These are phyloP conservation scores for Mormyrops boulengeri DNA, from an alignment of 2,797 vertebrate species.

Conservation along the genomic window DNA sequence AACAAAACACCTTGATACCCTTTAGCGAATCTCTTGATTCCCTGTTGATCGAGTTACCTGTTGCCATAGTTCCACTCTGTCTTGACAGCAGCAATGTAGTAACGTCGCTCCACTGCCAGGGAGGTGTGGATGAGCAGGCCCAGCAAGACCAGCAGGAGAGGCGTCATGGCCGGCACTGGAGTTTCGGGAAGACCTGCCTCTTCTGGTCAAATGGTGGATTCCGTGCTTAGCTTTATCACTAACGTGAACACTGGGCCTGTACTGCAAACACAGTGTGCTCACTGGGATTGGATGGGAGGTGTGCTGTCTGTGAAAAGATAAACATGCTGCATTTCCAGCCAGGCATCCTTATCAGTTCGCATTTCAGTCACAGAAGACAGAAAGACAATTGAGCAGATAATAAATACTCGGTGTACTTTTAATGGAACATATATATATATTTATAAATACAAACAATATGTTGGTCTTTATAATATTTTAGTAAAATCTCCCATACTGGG, in stretches of 20 bases:
- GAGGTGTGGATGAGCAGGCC: constrained; percentile 38
- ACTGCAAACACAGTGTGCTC: not conserved
- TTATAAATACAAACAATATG: not conserved
- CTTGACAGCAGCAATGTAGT: constrained; percentile 65
- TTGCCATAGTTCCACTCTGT: constrained; percentile 62
- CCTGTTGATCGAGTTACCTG: constrained; percentile 42
- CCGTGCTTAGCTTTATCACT: constrained; percentile 52
- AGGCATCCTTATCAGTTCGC: not conserved
- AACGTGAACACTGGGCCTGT: not conserved
- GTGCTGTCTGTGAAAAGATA: not conserved
- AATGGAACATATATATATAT: not conserved
- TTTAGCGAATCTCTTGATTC: not conserved
- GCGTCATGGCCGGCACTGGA: constrained; percentile 51
- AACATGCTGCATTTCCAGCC: not conserved
- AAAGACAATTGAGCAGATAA: not conserved
- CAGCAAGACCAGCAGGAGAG: constrained; percentile 41
- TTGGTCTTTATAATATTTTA: not conserved
- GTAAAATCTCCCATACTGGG: not conserved
- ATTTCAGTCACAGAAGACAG: too few relatives aligned
- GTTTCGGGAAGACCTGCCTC: constrained; percentile 32
- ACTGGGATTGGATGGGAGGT: not conserved
- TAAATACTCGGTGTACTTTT: not conserved
- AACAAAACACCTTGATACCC: not conserved
- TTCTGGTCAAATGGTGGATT: constrained; percentile 38
- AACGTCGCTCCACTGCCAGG: constrained; percentile 51